Conservation (phyloP, 2,113 vertebrate species). For the Pseudonaja textilis region DNA sequence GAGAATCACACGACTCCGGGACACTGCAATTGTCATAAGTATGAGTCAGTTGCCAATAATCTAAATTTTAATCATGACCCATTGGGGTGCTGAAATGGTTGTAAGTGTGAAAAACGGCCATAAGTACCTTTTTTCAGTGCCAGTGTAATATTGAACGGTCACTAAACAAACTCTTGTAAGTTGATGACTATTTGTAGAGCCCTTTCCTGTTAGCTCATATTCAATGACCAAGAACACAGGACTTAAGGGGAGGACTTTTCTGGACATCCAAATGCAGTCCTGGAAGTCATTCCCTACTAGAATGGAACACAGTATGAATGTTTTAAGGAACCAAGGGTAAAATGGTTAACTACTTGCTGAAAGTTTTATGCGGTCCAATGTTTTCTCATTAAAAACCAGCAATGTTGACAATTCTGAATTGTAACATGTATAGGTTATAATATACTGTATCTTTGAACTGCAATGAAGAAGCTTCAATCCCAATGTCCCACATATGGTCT, state of each 20-base stretch:
- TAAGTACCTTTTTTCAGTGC: too few species aligned
- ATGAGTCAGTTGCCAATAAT: too few species aligned
- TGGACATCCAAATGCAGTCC: background rate
- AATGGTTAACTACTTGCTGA: background rate
- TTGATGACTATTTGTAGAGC: too few species aligned
- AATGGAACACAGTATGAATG: background rate
- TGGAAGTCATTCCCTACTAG: background rate
- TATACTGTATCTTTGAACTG: background rate
- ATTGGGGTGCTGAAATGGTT: too few species aligned
- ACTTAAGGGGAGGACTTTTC: background rate
- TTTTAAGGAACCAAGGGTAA: background rate
- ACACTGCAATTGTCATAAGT: too few species aligned
- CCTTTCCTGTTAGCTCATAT: background rate
- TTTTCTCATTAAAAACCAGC: background rate
- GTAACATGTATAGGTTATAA: background rate
- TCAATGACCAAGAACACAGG: background rate
- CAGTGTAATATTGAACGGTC: too few species aligned
- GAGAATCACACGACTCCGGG: too few species aligned
- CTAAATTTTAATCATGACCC: too few species aligned
- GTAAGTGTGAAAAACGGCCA: too few species aligned
- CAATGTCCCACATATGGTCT: background rate
- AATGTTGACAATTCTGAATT: background rate
- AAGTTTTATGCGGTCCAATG: background rate
- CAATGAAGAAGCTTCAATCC: background rate
- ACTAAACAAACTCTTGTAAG: too few species aligned